A percentile compares a stretch with the other conserved stretches of the same genome.
phyloP scores from a whole-genome alignment of 2,797 vertebrate genomes.

The Sarcoramphus papa region DNA sequence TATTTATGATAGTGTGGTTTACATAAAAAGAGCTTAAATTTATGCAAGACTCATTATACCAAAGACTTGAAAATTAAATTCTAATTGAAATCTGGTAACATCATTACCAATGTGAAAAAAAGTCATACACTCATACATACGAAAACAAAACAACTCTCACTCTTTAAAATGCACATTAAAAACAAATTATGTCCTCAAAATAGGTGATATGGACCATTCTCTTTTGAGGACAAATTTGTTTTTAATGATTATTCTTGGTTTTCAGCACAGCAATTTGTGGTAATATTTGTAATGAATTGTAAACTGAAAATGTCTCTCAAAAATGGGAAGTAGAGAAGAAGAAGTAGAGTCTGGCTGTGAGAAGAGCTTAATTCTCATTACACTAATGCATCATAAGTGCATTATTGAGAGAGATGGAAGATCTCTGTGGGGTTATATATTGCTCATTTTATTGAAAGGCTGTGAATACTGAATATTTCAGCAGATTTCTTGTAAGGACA shows the following conservation, averaged over 20 bases:
- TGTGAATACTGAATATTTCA: neutral
- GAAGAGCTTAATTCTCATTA: neutral
- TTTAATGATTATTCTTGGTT: neutral
- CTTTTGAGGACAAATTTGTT: neutral
- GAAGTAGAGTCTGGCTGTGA: neutral
- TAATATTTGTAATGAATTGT: neutral
- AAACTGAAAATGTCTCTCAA: neutral
- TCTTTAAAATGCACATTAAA: constrained; percentile 16
- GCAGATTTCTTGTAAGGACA: neutral
- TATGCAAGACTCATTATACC: neutral
- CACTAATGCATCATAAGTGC: neutral
- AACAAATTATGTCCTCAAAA: constrained; percentile 11
- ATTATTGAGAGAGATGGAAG: neutral
- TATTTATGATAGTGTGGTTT: neutral
- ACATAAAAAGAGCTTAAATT: constrained; percentile 22
- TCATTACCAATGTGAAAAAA: neutral
- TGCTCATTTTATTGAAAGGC: neutral
- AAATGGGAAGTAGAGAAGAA: neutral
- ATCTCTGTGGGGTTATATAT: neutral
- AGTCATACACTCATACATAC: neutral
- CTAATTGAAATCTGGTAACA: constrained; percentile 34
- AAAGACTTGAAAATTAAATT: constrained; percentile 22
- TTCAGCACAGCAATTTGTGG: neutral
- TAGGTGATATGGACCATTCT: neutral
- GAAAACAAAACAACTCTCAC: neutral